Evolutionary conservation across 2,888 invertebrate species (phyloP).

Genomic region (Cremastinae sp.): DNA sequence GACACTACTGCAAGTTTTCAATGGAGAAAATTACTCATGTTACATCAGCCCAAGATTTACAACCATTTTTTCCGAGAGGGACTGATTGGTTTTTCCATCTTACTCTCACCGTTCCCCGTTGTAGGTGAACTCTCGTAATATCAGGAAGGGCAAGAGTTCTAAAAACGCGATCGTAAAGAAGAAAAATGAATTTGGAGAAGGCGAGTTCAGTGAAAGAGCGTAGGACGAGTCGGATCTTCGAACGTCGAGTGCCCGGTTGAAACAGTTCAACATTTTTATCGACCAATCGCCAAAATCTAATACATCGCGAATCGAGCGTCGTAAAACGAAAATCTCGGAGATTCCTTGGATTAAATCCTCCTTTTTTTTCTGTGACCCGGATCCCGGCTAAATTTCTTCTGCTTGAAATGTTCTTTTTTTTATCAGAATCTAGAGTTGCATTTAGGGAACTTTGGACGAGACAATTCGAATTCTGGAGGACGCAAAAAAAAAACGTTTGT

Average conservation of each 20-base stretch:
- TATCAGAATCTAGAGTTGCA: no score
- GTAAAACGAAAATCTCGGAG: background rate
- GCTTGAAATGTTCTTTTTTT: no score
- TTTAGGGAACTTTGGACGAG: no score
- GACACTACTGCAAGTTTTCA: conserved; percentile 7
- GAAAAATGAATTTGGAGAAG: background rate
- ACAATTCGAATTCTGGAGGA: no score
- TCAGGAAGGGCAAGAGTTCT: background rate
- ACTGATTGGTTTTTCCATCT: background rate
- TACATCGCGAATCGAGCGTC: no score
- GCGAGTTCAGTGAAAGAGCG: background rate
- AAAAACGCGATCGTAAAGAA: conserved; percentile 3
- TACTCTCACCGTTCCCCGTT: background rate
- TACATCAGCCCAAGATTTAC: conserved; percentile 11
- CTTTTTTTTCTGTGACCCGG: no score
- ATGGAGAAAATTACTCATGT: conserved; percentile 20
- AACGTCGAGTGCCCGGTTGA: background rate
- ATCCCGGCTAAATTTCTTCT: no score
- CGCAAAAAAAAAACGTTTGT: background rate
- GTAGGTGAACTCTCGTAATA: background rate
- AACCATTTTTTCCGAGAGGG: background rate
- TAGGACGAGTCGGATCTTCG: background rate
- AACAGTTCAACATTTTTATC: background rate
- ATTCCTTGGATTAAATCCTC: no score
- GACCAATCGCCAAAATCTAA: background rate